These are phyloP conservation scores for Pomatostomus ruficeps DNA, from an alignment of 2,113 vertebrate genomes.

Conservation along the genomic window DNA sequence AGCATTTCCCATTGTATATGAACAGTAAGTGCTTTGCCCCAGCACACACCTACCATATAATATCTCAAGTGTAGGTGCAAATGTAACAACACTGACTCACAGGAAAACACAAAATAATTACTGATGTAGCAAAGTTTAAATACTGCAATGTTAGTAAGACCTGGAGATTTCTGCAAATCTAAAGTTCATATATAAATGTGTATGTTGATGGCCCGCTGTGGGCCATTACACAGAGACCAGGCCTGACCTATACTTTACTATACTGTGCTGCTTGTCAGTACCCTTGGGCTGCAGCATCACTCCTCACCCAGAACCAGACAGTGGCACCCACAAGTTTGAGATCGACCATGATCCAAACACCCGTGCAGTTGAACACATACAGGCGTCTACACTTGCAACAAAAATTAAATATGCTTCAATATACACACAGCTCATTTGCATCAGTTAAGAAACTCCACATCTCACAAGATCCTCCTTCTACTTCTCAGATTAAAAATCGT, in stretches of 20 bases:
- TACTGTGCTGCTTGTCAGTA: background rate
- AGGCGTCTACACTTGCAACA: background rate
- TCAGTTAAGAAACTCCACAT: background rate
- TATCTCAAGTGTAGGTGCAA: background rate
- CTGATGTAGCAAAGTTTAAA: background rate
- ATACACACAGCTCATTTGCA: background rate
- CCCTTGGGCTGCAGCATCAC: background rate
- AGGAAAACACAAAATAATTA: background rate
- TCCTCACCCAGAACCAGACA: background rate
- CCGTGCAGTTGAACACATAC: background rate
- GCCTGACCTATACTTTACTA: background rate
- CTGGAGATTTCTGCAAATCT: background rate
- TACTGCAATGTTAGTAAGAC: background rate
- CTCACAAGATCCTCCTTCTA: background rate
- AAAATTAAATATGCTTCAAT: background rate
- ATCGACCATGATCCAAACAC: accelerated
- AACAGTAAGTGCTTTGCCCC: background rate
- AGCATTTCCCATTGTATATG: background rate
- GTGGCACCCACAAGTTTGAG: background rate
- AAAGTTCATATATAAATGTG: background rate
- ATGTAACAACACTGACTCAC: background rate
- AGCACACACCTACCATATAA: background rate
- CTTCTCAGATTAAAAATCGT: background rate
- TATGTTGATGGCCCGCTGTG: background rate
- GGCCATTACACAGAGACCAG: background rate